Base-by-base conservation (phyloP, 2,888 invertebrate genomes). In the Hirtodrosophila cameraria region DNA sequence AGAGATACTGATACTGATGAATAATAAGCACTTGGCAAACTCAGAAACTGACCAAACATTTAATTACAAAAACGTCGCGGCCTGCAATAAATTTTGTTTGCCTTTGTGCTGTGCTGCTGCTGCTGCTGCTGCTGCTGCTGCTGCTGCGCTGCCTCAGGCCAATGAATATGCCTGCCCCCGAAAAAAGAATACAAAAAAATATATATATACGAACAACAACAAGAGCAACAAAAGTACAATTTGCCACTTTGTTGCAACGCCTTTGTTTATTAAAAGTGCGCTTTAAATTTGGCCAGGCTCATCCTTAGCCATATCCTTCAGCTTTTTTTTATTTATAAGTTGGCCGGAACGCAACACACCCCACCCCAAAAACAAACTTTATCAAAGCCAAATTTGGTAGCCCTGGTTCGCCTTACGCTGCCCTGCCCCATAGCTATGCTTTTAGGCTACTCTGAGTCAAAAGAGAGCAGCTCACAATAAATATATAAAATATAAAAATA, bases 21-120 rank as follows among this genome's bases (percentile, higher is more conserved):
- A 86, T 86, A 81, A 84, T 84, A 81, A 73, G 74, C 74, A 74
- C 58, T 60, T 54, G 4, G 28, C 55, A 54, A 41, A 18, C 58
- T 67, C 80, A 48, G n/a, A 35, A 49, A 12, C 58, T 67, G 84
- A 48, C 63, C 81, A 80, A 83, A 86, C 80, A 80, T 80, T 80
- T 80, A 80, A 80, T 80, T 80, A 84, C 80, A 84, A 84, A 81
- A 81, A 71, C 78, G 85, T 86, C 79, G 87, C 85, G 62, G 63
- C 58, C 55, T 46, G 80, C 87, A 74, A 81, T 81, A 86, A 81
- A 86, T 81, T 86, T 65, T 67, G 64, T 68, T 68, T 54, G 64
- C 70, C 60, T 23, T 77, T 63, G n/a, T n/a, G n/a, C n/a, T n/a
- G n/a, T n/a, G n/a, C n/a, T n/a, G n/a, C n/a, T n/a, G n/a, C n/a